Evolutionary conservation across 1,140 invertebrate genomes (phyloP), one percentile per base, ranked within the genome.

Genomic region (Hyles vespertilio): DNA sequence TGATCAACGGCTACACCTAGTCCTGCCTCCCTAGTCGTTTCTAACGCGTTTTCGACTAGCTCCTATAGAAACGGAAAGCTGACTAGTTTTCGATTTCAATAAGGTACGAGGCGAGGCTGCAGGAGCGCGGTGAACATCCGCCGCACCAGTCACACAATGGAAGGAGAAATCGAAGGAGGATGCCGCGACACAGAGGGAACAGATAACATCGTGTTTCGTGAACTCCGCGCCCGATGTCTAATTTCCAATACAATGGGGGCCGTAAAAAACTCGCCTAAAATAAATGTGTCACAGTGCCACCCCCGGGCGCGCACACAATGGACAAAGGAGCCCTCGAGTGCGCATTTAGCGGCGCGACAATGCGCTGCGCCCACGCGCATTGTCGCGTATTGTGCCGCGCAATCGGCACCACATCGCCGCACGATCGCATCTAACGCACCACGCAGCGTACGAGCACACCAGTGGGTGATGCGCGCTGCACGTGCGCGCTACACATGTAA

Each of bases 221-320:
- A 83, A 83, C 79, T 81, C 81, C 66, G 73, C 69, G 72, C 69
- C 47, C 77, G 76, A 80, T 83, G 78, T 85, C 81, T 82, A 85
- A 88, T 88, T 85, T 84, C 72, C 78, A 85, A 86, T 82, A 88
- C 85, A 88, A 88, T 88, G 83, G 85, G 69, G 58, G 71, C 63
- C 59, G 72, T 83, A 84, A 85, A 88, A 87, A 87, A 84, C 70
- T 79, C 68, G 79, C 74, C 77, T 77, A 79, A 84, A 86, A 86
- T 85, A 87, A 84, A 85, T 84, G 83, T 86, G 85, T 88, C 85
- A 84, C 79, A 85, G 81, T 77, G 83, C 81, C 84, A 88, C 85
- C 85, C 85, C 83, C 80, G 63, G 72, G 69, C 67, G 70, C 64
- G 69, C 79, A 80, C 64, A 88, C 83, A 88, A 88, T 88, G 85